Base-by-base conservation (phyloP, 2,797 vertebrate genomes). In the Pitangus sulphuratus region DNA sequence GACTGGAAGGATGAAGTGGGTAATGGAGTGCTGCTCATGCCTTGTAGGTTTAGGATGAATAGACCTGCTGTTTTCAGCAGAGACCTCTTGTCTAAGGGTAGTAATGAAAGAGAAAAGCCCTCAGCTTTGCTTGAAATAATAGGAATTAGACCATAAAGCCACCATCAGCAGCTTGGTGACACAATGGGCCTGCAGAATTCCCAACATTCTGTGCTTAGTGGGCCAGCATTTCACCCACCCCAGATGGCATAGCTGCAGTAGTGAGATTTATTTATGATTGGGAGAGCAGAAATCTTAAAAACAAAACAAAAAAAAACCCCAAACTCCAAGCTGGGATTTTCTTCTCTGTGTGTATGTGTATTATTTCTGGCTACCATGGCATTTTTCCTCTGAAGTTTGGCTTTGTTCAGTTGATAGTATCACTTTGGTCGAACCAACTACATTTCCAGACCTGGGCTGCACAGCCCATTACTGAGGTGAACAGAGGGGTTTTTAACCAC, bases 371-470 rank as follows among this genome's bases (percentile, higher is more conserved):
- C 48, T 86, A 19, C 65, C 44, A 33, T 64, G 71, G 48, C 28
- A 15, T 87, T 97, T 97, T 97, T 68, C 89, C 74, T 86, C 44
- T 84, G 80, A 86, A 94, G 22, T 94, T 92, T 95, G 79, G 51
- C 93, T 95, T 95, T 94, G 40, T 95, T 95, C 54, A 69, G 40
- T 66, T 85, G 70, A 93, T 91, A 84, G 71, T 39, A 94, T 87
- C 93, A 28, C 83, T 88, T 92, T 74, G 65, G 90, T 87, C 68
- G 90, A 93, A 74, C 85, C 95, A 97, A 95, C 60, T 96, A 42
- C 71, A 93, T 97, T 98, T 97, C 83, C 95, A 97, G 95, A 95
- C 91, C 86, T 62, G 88, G 70, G 45, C 53, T 84, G 79, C 25
- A 50, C 48, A 65, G 53, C 51, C 58, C 82, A 50, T 95, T 96